These are phyloP conservation scores for Synaphobranchus kaupii DNA, from an alignment of 2,797 vertebrate genomes.

Conservation along the genomic window DNA sequence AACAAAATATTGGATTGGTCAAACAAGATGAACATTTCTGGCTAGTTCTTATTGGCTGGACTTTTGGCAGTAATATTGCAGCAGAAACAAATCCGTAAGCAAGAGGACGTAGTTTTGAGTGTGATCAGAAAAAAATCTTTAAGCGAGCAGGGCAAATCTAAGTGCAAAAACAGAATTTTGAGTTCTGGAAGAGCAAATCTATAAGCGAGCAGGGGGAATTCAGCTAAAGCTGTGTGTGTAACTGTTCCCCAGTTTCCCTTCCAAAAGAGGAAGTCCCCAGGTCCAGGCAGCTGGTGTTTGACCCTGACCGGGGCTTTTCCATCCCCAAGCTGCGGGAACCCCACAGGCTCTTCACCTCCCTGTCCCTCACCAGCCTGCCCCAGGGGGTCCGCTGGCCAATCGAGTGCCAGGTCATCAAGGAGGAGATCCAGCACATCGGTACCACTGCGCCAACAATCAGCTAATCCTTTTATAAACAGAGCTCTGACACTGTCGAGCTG, in stretches of 20 bases:
- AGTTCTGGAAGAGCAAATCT: too few relatives aligned
- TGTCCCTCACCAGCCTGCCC: slow-evolving; percentile 53
- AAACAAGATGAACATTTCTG: too few relatives aligned
- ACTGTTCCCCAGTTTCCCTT: slow-evolving; percentile 62
- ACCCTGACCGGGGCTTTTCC: slow-evolving; percentile 58
- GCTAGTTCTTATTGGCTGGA: too few relatives aligned
- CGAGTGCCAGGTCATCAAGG: slow-evolving; percentile 86
- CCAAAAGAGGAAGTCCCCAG: slow-evolving; percentile 53
- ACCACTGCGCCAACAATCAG: slow-evolving; percentile 8
- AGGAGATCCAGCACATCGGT: slow-evolving; percentile 84
- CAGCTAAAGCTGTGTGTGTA: slow-evolving; percentile 31
- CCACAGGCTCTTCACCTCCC: slow-evolving; percentile 69
- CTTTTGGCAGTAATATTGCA: too few relatives aligned
- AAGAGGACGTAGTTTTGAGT: too few relatives aligned
- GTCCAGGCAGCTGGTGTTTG: slow-evolving; percentile 69
- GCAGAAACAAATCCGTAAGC: too few relatives aligned
- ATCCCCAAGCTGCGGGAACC: slow-evolving; percentile 74
- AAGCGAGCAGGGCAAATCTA: too few relatives aligned
- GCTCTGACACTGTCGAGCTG: background rate
- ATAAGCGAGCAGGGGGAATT: too few relatives aligned
- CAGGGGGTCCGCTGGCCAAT: slow-evolving; percentile 80
- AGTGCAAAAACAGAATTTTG: too few relatives aligned
- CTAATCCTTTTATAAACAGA: background rate
- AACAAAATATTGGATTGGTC: too few relatives aligned
- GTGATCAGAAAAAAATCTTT: too few relatives aligned